Percentiles rank a stretch among this genome's conserved stretches.
Conservation (phyloP, 2,797 vertebrate species). For the Telmatherina bonti region DNA sequence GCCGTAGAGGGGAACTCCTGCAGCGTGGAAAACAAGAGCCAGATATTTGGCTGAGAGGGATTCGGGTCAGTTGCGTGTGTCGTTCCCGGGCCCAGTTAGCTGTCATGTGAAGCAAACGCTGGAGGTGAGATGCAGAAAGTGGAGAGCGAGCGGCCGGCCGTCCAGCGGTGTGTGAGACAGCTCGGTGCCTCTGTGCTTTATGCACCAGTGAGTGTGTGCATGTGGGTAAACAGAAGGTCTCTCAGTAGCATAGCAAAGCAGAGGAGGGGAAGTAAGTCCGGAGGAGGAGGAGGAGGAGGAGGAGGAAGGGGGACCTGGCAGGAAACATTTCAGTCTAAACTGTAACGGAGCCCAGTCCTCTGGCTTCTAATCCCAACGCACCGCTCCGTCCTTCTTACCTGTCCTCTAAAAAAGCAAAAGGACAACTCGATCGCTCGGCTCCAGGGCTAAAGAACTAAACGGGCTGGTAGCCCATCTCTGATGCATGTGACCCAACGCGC, state of each 20-base stretch:
- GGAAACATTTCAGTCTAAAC: slow-evolving; percentile 53
- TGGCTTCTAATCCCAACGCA: slow-evolving; percentile 57
- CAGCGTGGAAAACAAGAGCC: slow-evolving; percentile 42
- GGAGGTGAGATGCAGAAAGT: slow-evolving; percentile 47
- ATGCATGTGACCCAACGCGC: slow-evolving; percentile 53
- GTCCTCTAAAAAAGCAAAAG: slow-evolving; percentile 79
- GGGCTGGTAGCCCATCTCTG: slow-evolving; percentile 53
- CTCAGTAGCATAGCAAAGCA: slow-evolving; percentile 53
- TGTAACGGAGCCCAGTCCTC: slow-evolving; percentile 61
- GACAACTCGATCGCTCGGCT: slow-evolving; percentile 64
- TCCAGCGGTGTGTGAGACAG: slow-evolving; percentile 63
- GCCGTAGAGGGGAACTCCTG: slow-evolving; percentile 6
- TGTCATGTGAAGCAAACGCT: slow-evolving; percentile 57
- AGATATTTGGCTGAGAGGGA: slow-evolving; percentile 45
- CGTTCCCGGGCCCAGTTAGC: slow-evolving; percentile 56
- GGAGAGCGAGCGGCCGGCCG: slow-evolving; percentile 37
- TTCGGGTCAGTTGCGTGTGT: slow-evolving; percentile 46
- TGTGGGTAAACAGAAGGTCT: slow-evolving; percentile 68
- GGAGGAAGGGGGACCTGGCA: slow-evolving; percentile 36
- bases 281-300: too few species aligned
- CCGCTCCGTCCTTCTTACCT: slow-evolving; percentile 58
- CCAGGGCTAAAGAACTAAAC: slow-evolving; percentile 69
- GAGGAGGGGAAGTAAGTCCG: slow-evolving; percentile 2
- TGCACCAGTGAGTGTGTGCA: slow-evolving; percentile 43
- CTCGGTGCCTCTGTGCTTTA: slow-evolving; percentile 63